These are phyloP conservation scores for Heterotilapia buettikoferi DNA, from an alignment of 2,113 vertebrate genomes.

Conservation along the genomic window DNA sequence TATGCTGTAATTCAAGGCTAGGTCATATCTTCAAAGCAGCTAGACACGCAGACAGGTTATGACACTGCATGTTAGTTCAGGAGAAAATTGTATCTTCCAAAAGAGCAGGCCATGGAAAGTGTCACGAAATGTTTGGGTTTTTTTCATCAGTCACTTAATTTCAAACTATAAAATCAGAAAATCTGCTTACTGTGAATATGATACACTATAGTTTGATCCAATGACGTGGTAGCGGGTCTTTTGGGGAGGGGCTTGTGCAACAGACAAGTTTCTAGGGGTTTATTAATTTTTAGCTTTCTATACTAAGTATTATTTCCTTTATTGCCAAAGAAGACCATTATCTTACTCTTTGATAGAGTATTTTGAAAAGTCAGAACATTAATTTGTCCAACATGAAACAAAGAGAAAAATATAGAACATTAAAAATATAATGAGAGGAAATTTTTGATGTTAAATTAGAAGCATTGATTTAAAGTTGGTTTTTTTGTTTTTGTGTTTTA, in stretches of 20 bases:
- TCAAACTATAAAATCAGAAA: not conserved
- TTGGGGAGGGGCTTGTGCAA: not conserved
- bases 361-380: not conserved
- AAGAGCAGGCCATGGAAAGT: not conserved
- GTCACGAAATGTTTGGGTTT: not conserved
- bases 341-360: fast-evolving
- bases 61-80: not conserved
- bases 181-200: not conserved
- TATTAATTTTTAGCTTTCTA: not conserved
- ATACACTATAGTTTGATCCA: not conserved
- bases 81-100: conserved; percentile 2
- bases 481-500: not conserved
- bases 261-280: not conserved
- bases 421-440: not conserved
- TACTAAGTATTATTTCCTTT: not conserved
- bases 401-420: not conserved
- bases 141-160: conserved; percentile 1
- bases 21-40: conserved; percentile 1
- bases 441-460: fast-evolving
- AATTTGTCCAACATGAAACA: not conserved
- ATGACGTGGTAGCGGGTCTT: not conserved
- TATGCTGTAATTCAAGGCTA: conserved; percentile 19
- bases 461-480: not conserved
- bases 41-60: not conserved
- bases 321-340: not conserved